Evolutionary conservation across 1,140 invertebrate species (phyloP), one percentile per base, ranked within the genome.

Genomic region (Drosophila lini): DNA sequence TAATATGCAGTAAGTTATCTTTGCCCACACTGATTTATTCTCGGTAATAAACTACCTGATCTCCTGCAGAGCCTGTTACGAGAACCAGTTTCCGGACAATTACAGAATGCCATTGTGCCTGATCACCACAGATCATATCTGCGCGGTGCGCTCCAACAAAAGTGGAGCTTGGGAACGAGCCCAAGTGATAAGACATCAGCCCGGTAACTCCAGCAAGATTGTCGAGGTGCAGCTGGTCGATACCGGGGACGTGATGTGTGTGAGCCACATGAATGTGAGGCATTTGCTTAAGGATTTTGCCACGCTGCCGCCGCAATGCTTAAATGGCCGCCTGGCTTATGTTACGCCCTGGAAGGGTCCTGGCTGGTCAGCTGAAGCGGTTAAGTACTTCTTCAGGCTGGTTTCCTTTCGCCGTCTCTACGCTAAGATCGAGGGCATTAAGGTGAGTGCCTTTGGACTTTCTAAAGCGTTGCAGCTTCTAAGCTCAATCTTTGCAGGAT

Each of bases 141-240:
- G 82, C 22, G 91, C 48, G 0, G 71, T 79, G 2, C 25, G 50
- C 1, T 53, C 38, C 3, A 22, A 1, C n/a, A 32, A n/a, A 8
- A 36, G 16, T 19, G 13, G 13, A 3, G 11, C 10, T 1, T 92
- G 91, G 91, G 74, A 90, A 42, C 80, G 91, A 8, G 91, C 73
- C 10, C 38, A 70, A 52, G 68, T 92, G 0, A 10, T 92, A 0
- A 52, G 38, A 5, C 32, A 74, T 10, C 55, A 64, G 25, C 41
- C 73, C 4, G 64, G 42, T 3, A 62, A 40, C 8, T 6, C 0
- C 3, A 16, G 9, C 3, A 77, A 41, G 10, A 62, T 57, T 0
- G 44, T 86, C 41, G 69, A 83, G 44, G 88, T 92, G 9, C 32
- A 62, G 25, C 70, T 84, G 25, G 38, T 92, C 5, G 91, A 92